Conservation (phyloP, 1,140 invertebrate genomes). For the Musca domestica region DNA sequence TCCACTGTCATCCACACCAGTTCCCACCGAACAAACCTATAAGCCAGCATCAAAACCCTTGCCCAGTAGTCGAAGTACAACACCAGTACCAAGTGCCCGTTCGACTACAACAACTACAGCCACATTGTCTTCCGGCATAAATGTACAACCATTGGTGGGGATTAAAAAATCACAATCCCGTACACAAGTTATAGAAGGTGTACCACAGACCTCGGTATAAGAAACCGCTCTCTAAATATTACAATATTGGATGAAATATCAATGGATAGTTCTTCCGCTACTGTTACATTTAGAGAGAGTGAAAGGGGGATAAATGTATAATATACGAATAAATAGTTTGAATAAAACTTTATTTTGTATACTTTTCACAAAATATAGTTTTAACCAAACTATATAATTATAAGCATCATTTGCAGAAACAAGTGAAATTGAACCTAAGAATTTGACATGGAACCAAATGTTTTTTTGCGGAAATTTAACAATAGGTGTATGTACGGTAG, state of each 20-base stretch:
- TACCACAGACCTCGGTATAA: slow-evolving; percentile 53
- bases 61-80: slow-evolving; percentile 41
- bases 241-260: neutral
- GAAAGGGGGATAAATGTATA: neutral
- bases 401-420: no score
- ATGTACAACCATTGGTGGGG: slow-evolving; percentile 24
- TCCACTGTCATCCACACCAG: slow-evolving; percentile 41
- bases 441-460: no score
- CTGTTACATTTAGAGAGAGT: slow-evolving; percentile 14
- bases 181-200: slow-evolving; percentile 49
- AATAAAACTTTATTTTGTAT: neutral
- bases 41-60: neutral
- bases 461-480: no score
- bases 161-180: slow-evolving; percentile 27
- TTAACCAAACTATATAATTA: no score
- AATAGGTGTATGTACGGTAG: no score
- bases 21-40: slow-evolving; percentile 23
- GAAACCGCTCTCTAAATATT: slow-evolving; percentile 49
- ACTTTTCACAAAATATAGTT: no score
- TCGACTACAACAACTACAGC: slow-evolving; percentile 40
- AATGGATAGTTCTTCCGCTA: neutral
- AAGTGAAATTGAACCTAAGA: no score
- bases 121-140: slow-evolving; percentile 31
- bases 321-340: neutral
- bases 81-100: slow-evolving; percentile 43